Percentiles rank a stretch among this genome's conserved stretches.
Evolutionary conservation across 2,888 invertebrate genomes (phyloP).

Genomic region (Apamea crenata): DNA sequence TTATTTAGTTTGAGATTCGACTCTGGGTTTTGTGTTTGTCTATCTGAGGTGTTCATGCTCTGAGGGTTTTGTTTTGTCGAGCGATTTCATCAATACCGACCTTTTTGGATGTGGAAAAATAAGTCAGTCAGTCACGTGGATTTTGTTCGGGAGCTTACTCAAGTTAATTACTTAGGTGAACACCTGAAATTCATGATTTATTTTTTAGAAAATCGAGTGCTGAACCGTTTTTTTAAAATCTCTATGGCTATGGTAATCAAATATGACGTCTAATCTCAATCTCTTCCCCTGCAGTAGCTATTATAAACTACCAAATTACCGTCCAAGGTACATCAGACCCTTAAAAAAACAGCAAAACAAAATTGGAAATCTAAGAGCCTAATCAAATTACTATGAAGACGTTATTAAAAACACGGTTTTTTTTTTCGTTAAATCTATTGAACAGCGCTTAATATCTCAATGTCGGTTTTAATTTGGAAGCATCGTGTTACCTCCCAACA

Average conservation of each 20-base stretch:
- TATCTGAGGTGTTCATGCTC: constrained; percentile 77
- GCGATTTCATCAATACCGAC: constrained; percentile 53
- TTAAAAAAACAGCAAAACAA: constrained; percentile 47
- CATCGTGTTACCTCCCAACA: constrained; percentile 88
- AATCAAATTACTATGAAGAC: constrained; percentile 75
- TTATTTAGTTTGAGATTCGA: constrained; percentile 89
- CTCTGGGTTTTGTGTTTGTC: constrained; percentile 81
- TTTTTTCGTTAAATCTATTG: constrained; percentile 69
- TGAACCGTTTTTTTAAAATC: neutral
- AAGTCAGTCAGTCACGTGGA: constrained; percentile 40
- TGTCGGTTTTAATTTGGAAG: constrained; percentile 89
- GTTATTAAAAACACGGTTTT: constrained; percentile 72
- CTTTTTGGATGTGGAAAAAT: constrained; percentile 55
- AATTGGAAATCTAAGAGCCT: constrained; percentile 65
- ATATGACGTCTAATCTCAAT: constrained; percentile 1
- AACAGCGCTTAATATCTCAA: constrained; percentile 89
- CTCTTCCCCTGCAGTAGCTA: constrained; percentile 24
- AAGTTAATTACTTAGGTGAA: constrained; percentile 26
- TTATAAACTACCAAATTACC: constrained; percentile 34
- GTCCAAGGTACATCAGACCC: constrained; percentile 15
- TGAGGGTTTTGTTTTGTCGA: constrained; percentile 73
- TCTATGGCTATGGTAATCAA: neutral
- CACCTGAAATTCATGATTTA: neutral
- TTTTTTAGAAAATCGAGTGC: neutral
- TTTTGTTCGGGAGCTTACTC: constrained; percentile 35